Conservation (phyloP, 2,113 vertebrate genomes). For the Candoia aspera region DNA sequence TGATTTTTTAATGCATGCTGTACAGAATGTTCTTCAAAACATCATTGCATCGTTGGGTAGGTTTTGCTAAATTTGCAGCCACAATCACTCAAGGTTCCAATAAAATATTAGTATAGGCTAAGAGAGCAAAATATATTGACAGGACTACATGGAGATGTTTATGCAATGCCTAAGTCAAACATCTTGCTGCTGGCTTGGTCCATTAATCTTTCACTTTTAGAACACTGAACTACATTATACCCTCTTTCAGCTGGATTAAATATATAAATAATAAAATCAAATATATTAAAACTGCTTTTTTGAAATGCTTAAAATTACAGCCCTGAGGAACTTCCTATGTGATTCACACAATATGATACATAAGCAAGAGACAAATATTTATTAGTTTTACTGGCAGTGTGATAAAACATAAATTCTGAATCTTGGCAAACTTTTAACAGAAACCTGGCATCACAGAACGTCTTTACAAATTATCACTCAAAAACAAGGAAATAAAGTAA, state of each 20-base stretch:
- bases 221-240: constrained; percentile 36
- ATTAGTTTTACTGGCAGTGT: constrained; percentile 22
- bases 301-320: constrained; percentile 60
- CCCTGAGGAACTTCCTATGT: constrained; percentile 34
- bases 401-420: constrained; percentile 14
- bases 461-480: neutral
- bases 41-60: too few species aligned
- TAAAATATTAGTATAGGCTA: neutral
- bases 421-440: constrained; percentile 30
- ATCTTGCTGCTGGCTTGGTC: neutral
- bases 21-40: too few species aligned
- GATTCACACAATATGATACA: constrained; percentile 10
- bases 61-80: too few species aligned
- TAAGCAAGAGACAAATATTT: constrained; percentile 39
- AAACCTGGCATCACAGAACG: neutral
- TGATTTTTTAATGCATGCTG: too few species aligned
- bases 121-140: neutral
- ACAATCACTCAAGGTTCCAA: too few species aligned
- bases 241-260: neutral
- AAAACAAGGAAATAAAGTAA: constrained; percentile 9
- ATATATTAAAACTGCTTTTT: constrained; percentile 23
- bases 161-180: neutral
- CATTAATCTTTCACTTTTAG: constrained; percentile 21
- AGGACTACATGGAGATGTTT: constrained; percentile 1
- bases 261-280: constrained; percentile 39